Evolutionary conservation across 2,888 invertebrate species (phyloP), one percentile per base, ranked within the genome.

Genomic region (Trichopria drosophilae): DNA sequence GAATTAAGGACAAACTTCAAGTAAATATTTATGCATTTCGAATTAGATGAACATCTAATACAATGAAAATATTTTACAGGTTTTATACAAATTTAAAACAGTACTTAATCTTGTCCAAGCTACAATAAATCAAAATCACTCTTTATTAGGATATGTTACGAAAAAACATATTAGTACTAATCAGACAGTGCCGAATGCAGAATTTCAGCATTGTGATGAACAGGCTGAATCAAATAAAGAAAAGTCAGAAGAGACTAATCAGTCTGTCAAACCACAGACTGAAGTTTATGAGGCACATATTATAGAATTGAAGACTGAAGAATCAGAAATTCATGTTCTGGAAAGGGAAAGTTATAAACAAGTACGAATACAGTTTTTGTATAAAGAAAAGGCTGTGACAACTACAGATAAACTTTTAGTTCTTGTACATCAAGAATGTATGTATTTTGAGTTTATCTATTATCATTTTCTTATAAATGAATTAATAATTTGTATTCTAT

Each of bases 391-490:
- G 48, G 58, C 75, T 62, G 61, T 75, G 60, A 63, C 52, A 51
- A 28, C 71, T 55, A 60, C 71, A 67, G 85, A 89, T 58, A 85
- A 87, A 69, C 83, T 90, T 62, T 70, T 90, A 32, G 73, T 90
- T 18, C 78, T 91, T 36, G 84, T 86, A 48, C 90, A 91, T 76
- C 83, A 88, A 70, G 87, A 90, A 76, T 84, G 90, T 89, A 79
- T 81, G 83, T 77, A n/a, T n/a, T n/a, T 37, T 36, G 31, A 39
- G 15, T 26, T 40, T n/a, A 42, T 23, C 16, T 2, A 31, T 36
- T 18, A 20, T 18, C 12, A 5, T 35, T 35, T 53, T 45, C 3
- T 10, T 37, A 10, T 40, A 35, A 37, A 36, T 51, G 10, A 48
- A 31, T 31, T 40, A 22, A 24, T 22, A 28, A 45, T 51, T 34